Evolutionary conservation across 2,888 invertebrate genomes (phyloP).

Genomic region (Ischnura elegans): DNA sequence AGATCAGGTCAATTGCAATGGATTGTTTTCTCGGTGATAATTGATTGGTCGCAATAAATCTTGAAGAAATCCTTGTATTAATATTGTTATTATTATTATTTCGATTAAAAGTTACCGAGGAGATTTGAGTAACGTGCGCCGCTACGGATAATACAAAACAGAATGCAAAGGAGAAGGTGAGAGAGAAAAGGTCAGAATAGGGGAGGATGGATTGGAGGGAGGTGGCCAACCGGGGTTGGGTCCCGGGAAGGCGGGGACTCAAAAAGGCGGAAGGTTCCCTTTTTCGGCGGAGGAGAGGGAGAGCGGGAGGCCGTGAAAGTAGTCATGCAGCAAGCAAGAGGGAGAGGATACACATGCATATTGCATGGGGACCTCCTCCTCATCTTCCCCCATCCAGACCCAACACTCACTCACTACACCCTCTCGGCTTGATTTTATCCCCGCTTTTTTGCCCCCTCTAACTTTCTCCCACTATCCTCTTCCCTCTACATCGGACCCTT

Average conservation of each 20-base stretch:
- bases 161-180: not conserved
- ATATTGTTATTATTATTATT: too few relatives aligned
- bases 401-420: not conserved
- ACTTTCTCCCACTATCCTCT: not conserved
- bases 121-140: too few relatives aligned
- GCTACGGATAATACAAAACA: too few relatives aligned
- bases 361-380: slow-evolving; percentile 45
- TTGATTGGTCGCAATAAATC: not conserved
- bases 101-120: too few relatives aligned
- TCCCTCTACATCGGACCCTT: not conserved
- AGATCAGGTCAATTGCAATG: too few relatives aligned
- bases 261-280: not conserved
- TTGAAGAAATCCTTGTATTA: too few relatives aligned
- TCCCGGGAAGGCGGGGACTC: not conserved
- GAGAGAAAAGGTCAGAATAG: not conserved
- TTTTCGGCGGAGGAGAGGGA: not conserved
- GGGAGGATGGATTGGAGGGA: not conserved
- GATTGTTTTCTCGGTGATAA: too few relatives aligned
- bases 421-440: slow-evolving; percentile 49
- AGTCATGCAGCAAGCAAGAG: slow-evolving; percentile 38
- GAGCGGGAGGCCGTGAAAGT: slow-evolving; percentile 21
- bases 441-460: slow-evolving; percentile 6
- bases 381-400: not conserved
- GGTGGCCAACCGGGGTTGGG: not conserved
- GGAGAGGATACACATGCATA: slow-evolving; percentile 55